These are phyloP conservation scores for Probosciger aterrimus DNA, from an alignment of 2,113 vertebrate species.

Conservation along the genomic window DNA sequence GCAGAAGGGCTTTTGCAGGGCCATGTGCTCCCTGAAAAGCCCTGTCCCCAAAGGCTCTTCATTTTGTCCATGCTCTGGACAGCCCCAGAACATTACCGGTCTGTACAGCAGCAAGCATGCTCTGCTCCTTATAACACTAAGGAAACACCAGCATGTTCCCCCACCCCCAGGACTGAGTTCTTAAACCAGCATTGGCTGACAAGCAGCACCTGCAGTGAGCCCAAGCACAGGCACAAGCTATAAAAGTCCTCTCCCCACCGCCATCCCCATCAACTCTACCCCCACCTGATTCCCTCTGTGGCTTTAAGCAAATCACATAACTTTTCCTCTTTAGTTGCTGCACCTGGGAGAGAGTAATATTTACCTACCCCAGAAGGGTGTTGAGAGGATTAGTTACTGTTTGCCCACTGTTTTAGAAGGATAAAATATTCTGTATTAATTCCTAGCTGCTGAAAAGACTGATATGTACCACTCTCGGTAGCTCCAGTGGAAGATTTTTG, in stretches of 20 bases:
- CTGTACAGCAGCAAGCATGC: rapidly evolving
- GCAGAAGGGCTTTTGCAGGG: neutral
- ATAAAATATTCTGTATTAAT: constrained; percentile 15
- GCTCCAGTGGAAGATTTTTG: neutral
- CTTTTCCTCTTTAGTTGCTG: constrained; percentile 12
- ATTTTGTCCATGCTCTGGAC: neutral
- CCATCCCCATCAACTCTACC: neutral
- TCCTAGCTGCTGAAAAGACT: neutral
- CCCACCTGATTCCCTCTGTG: neutral
- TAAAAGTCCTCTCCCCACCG: neutral
- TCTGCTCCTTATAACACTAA: rapidly evolving
- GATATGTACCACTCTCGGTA: neutral
- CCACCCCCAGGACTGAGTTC: neutral
- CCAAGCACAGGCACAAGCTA: neutral
- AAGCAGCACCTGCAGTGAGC: neutral
- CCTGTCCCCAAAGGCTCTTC: neutral
- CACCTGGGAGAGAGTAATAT: constrained; percentile 40
- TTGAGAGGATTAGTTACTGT: constrained; percentile 49
- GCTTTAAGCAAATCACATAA: constrained; percentile 31
- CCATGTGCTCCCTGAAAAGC: neutral
- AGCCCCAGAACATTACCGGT: rapidly evolving
- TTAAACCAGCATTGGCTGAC: neutral
- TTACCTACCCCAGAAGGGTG: constrained; percentile 12
- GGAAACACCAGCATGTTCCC: too few species aligned
- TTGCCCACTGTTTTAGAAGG: constrained; percentile 20